phyloP scores from a whole-genome alignment of 92 coral and sea anemone genomes.

The Bergia puertoricense region DNA sequence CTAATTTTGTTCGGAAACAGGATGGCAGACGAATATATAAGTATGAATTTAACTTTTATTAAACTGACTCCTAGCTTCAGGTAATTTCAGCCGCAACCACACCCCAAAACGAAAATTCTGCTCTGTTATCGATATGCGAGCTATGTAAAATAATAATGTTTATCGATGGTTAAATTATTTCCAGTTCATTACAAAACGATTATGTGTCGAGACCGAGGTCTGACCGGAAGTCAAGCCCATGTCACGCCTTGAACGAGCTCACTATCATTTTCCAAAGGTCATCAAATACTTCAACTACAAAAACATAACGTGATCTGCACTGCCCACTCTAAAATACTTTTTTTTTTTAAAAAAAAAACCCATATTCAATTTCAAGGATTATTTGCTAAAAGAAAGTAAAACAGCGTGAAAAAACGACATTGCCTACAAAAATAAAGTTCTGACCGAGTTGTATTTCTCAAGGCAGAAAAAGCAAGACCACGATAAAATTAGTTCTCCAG shows the following conservation, averaged over 20 bases:
- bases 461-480: not conserved
- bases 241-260: slow-evolving; percentile 19
- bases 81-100: not conserved
- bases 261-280: not conserved
- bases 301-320: not conserved
- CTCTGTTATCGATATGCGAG: not conserved
- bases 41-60: no score
- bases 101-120: not conserved
- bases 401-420: not conserved
- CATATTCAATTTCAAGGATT: not conserved
- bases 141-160: not conserved
- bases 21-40: not conserved
- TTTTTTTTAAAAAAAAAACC: not conserved
- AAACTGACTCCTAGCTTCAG: no score
- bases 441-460: no score
- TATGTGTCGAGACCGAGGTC: not conserved
- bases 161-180: not conserved
- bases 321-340: not conserved
- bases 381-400: not conserved
- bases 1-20: not conserved
- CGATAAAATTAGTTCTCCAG: not conserved
- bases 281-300: not conserved
- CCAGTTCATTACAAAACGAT: not conserved
- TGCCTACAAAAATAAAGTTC: not conserved
- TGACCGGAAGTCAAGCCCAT: slow-evolving; percentile 8